Evolutionary conservation across 1,140 invertebrate species (phyloP), one percentile per base, ranked within the genome.

Genomic region (Camponotus pennsylvanicus): DNA sequence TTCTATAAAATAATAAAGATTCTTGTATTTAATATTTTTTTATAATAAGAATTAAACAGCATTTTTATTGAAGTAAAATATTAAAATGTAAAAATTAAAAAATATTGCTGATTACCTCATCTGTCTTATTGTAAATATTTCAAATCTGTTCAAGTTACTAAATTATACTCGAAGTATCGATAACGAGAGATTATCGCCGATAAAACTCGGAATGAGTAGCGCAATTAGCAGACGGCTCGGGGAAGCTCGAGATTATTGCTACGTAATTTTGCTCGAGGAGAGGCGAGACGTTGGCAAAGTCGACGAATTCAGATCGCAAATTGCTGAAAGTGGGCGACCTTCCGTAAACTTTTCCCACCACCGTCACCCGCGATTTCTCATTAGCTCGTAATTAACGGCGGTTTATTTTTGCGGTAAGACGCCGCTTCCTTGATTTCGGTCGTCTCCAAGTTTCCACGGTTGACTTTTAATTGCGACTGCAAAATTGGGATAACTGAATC

Each of bases 401-500:
- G 79, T 83, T 83, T 83, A 83, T 83, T 83, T 83, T 83, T 75
- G 79, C 55, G 79, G 79, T 83, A 73, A 83, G 79, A 83, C 40
- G 55, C 40, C 79, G 40, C 69, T 83, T 75, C 79, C 79, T 49
- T 83, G 79, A 83, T 75, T 83, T 69, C 55, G 57, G 79, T 83
- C 69, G 79, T 40, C 13, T n/a, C 69, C 13, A 83, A 83, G 79
- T 83, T 83, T 75, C 79, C 79, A 75, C 79, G 57, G 55, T 70
- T 61, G 79, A 32, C 40, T 83, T 80, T 64, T 84, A 73, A 63
- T 75, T 70, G 52, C 73, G 71, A 75, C 77, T 84, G 85, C 85
- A 64, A 88, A 90, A 88, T 90, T 88, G 52, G 78, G 57, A 70
- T 52, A 55, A 57, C 57, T 78, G 69, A 84, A 75, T 83, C 69